Percentiles rank a stretch among this genome's conserved stretches.
These are phyloP conservation scores for Doryteuthis pealeii DNA, from an alignment of 1,140 invertebrate species.

Conservation along the genomic window DNA sequence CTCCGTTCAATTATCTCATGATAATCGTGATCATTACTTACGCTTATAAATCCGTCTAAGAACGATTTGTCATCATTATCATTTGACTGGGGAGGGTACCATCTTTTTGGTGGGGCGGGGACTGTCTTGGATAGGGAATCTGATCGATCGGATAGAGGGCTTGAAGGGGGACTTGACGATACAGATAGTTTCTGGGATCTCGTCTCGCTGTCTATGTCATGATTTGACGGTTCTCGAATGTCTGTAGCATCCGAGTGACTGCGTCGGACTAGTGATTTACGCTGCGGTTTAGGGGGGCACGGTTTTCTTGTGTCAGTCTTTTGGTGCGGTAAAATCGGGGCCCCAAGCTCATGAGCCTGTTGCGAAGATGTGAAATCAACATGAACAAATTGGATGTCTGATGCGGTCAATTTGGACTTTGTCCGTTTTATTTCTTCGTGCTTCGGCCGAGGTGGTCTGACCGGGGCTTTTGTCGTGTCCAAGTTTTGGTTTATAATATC, in stretches of 20 bases:
- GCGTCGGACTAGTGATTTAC: slow-evolving; percentile 25
- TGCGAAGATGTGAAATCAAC: slow-evolving; percentile 29
- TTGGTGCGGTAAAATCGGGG: slow-evolving; percentile 13
- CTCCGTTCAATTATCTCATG: slow-evolving; percentile 34
- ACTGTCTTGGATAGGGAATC: background rate
- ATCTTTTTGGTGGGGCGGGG: background rate
- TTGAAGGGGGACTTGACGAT: slow-evolving; percentile 7
- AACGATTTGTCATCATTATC: background rate
- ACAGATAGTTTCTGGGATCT: slow-evolving; percentile 17
- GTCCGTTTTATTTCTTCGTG: slow-evolving; percentile 22
- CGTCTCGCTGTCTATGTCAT: slow-evolving; percentile 9
- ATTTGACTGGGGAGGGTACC: slow-evolving; percentile 5
- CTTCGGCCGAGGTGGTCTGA: slow-evolving; percentile 35
- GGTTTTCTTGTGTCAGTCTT: slow-evolving; percentile 19
- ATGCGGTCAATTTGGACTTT: slow-evolving; percentile 10
- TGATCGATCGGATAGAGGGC: slow-evolving; percentile 15
- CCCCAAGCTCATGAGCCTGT: slow-evolving; percentile 16
- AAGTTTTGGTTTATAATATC: background rate
- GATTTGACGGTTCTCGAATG: background rate
- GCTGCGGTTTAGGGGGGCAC: slow-evolving; percentile 42
- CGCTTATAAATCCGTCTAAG: no score
- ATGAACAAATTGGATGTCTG: slow-evolving; percentile 16
- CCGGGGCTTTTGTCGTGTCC: slow-evolving; percentile 15
- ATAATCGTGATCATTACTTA: slow-evolving; percentile 21
- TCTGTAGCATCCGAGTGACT: slow-evolving; percentile 36